A percentile compares a stretch with the other conserved stretches of the same genome.
These are phyloP conservation scores for Drosophila ficusphila DNA, from an alignment of 1,140 invertebrate genomes.

Conservation along the genomic window DNA sequence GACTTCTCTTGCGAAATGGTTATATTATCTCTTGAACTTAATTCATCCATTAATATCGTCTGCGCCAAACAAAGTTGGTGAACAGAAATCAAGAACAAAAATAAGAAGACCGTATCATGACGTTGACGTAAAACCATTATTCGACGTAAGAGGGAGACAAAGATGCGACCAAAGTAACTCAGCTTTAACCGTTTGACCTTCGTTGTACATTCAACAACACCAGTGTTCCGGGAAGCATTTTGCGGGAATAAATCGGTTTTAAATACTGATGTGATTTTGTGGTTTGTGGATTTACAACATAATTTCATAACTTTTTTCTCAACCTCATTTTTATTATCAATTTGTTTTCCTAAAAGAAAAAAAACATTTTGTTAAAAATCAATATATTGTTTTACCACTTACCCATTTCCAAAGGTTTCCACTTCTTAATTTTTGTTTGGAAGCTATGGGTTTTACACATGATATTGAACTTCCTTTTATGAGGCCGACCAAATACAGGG, in stretches of 20 bases:
- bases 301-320: background rate
- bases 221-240: background rate
- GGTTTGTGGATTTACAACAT: background rate
- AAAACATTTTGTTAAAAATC: background rate
- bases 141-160: background rate
- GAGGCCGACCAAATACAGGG: background rate
- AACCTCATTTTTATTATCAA: background rate
- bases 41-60: conserved; percentile 42
- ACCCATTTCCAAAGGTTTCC: conserved; percentile 2
- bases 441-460: conserved; percentile 9
- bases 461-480: background rate
- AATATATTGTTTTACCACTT: background rate
- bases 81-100: conserved; percentile 35
- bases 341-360: background rate
- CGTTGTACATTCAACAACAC: background rate
- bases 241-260: background rate
- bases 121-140: conserved; percentile 15
- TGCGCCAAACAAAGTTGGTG: conserved; percentile 45
- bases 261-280: conserved; percentile 1
- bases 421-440: conserved; percentile 20
- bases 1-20: conserved; percentile 22
- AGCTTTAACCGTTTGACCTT: background rate
- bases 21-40: conserved; percentile 16
- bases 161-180: background rate
- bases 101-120: conserved; percentile 14